phyloP scores from a whole-genome alignment of 2,888 invertebrate species.

The Catocala sponsa region DNA sequence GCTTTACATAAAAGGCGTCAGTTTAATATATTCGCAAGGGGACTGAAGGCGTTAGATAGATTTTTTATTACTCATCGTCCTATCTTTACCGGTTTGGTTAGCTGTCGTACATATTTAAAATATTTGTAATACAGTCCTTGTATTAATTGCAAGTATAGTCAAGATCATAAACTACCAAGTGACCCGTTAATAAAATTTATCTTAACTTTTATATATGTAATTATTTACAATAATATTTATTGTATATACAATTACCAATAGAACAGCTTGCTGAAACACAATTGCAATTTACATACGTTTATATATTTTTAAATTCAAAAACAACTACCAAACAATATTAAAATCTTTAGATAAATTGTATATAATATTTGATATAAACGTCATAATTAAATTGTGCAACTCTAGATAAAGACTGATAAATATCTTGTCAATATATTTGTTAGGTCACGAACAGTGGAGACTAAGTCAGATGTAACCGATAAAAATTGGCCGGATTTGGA shows the following conservation, averaged over 20 bases:
- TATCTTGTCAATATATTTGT: no score
- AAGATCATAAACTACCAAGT: slow-evolving; percentile 6
- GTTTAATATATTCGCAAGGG: no score
- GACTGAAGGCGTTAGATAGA: no score
- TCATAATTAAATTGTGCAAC: slow-evolving; percentile 14
- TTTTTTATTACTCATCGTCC: no score
- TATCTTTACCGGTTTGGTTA: no score
- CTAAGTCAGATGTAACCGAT: no score
- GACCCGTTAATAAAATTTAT: slow-evolving; percentile 32
- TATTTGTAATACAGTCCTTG: slow-evolving; percentile 10
- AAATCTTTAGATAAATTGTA: slow-evolving; percentile 16
- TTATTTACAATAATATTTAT: slow-evolving; percentile 33
- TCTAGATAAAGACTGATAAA: neutral
- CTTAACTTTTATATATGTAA: slow-evolving; percentile 24
- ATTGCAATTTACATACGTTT: slow-evolving; percentile 5
- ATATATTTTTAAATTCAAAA: slow-evolving; percentile 19
- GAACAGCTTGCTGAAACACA: neutral
- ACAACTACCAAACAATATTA: slow-evolving; percentile 21
- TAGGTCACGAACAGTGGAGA: no score
- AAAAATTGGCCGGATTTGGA: no score
- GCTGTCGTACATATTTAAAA: slow-evolving; percentile 1
- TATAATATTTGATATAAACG: slow-evolving; percentile 18
- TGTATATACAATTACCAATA: slow-evolving; percentile 19
- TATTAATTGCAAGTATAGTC: no score
- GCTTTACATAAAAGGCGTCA: no score